Base-by-base conservation (phyloP, 2,888 invertebrate species). In the Apamea monoglypha region DNA sequence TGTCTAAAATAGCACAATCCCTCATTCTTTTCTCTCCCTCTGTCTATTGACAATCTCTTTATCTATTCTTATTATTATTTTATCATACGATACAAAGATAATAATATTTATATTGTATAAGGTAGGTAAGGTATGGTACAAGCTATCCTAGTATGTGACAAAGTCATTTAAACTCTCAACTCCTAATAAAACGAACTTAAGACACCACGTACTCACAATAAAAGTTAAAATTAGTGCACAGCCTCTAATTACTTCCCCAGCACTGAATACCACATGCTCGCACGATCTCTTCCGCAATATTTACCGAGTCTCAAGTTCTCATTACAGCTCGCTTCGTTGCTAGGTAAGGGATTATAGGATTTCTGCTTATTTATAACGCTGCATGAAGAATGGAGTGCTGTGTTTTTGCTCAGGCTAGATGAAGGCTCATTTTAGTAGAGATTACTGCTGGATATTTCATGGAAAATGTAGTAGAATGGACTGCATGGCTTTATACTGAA, bases 251-350 rank as follows among this genome's bases (percentile, higher is more conserved):
- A 78, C 64, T 53, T 78, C 29, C 64, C n/a, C 68, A 32, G 53
- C 40, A 59, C 14, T 32, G n/a, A 16, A 67, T n/a, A 71, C 77
- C 78, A 63, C 72, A 78, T 61, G 44, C 63, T 71, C 56, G 18
- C 72, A 78, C 56, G 47, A 73, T 69, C 53, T 70, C 6, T 69
- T 61, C 61, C 70, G n/a, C 36, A 74, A 47, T 83, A 80, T 29
- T 59, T 82, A 12, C 77, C 0, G 1, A 69, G 83, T 47, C 83
- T 82, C 79, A 63, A 67, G 56, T 83, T 83, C 78, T 83, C 83
- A 82, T 82, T 82, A 78, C 78, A 56, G 36, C 36, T 32, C 18
- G 71, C 78, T 67, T n/a, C 47, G 16, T 53, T 70, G 50, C 56
- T 21, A 59, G 66, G 36, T 47, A 50, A 40, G 18, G 32, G 79